phyloP scores from a whole-genome alignment of 2,888 invertebrate species.

The Drosophila villosipedis region DNA sequence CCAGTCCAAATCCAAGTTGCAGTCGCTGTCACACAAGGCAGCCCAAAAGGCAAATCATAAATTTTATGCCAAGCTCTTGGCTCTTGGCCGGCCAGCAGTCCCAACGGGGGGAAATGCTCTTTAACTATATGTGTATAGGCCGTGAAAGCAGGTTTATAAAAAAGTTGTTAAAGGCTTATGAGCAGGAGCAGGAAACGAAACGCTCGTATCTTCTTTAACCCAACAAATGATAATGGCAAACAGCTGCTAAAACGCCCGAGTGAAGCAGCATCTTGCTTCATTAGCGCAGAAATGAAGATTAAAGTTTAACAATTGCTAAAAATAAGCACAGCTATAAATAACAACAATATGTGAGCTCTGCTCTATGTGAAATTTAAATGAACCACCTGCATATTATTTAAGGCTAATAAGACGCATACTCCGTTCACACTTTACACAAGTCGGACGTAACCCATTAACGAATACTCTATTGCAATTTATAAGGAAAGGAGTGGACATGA shows the following conservation, averaged over 20 bases:
- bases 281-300: slow-evolving; percentile 47
- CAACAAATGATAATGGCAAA: slow-evolving; percentile 55
- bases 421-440: not conserved
- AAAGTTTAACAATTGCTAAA: slow-evolving; percentile 38
- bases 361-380: slow-evolving; percentile 19
- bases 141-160: slow-evolving; percentile 55
- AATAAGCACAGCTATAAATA: slow-evolving; percentile 22
- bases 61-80: slow-evolving; percentile 65
- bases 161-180: slow-evolving; percentile 69
- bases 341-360: slow-evolving; percentile 8
- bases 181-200: slow-evolving; percentile 34
- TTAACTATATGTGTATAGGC: slow-evolving; percentile 30
- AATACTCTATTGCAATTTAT: no score
- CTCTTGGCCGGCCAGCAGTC: slow-evolving; percentile 38
- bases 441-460: not conserved
- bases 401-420: not conserved
- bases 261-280: slow-evolving; percentile 34
- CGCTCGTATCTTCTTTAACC: slow-evolving; percentile 16
- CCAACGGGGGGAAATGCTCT: slow-evolving; percentile 31
- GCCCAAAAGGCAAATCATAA: slow-evolving; percentile 77
- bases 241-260: slow-evolving; percentile 55
- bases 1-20: slow-evolving; percentile 41
- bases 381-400: slow-evolving; percentile 17
- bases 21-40: slow-evolving; percentile 57
- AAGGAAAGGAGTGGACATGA: no score